Evolutionary conservation across 2,888 invertebrate genomes (phyloP).

Genomic region (Orchestes rusci): DNA sequence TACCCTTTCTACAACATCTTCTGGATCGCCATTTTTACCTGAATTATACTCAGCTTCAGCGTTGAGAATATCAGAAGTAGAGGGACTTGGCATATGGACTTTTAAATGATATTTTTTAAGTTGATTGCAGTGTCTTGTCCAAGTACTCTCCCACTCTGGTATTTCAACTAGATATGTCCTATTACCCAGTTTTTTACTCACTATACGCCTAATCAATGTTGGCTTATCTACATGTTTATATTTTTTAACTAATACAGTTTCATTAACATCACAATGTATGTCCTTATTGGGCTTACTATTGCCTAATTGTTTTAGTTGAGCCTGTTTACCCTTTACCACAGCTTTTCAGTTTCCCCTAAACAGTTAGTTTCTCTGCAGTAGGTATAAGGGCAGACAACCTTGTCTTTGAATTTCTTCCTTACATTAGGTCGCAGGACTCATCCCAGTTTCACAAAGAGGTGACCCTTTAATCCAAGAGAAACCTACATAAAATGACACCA

Average conservation of each 20-base stretch:
- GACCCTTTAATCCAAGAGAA: slow-evolving; percentile 2
- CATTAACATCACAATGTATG: not conserved
- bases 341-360: not conserved
- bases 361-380: not conserved
- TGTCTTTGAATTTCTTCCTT: slow-evolving; percentile 10
- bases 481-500: not conserved
- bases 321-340: not conserved
- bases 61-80: too few species aligned
- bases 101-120: slow-evolving; percentile 7
- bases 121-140: slow-evolving; percentile 5
- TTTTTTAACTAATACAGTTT: slow-evolving; percentile 5
- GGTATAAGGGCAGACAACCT: slow-evolving; percentile 5
- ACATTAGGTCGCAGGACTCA: slow-evolving; percentile 13
- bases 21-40: too few species aligned
- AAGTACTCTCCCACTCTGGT: not conserved
- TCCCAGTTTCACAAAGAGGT: slow-evolving; percentile 5
- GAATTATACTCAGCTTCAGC: too few species aligned
- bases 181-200: slow-evolving; percentile 5
- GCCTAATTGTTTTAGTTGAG: not conserved
- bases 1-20: too few species aligned
- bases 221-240: slow-evolving; percentile 4
- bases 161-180: slow-evolving; percentile 5
- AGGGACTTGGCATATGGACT: too few species aligned
- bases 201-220: not conserved
- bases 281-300: not conserved